Base-by-base conservation (phyloP, 35 echinoderm and acorn worm genomes). In the Ophiothrix spiculata region DNA sequence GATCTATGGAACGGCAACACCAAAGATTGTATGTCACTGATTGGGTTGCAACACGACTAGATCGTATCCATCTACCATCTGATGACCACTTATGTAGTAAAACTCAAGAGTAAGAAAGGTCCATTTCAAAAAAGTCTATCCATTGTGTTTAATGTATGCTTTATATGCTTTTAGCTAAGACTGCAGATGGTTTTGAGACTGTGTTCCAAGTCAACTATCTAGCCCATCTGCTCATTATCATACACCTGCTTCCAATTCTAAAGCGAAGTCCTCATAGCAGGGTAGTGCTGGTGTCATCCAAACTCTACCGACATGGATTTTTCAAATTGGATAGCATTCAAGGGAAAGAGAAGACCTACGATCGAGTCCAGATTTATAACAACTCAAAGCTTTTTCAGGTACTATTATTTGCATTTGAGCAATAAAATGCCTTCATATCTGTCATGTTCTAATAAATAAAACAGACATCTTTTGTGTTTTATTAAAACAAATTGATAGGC, bases 141-240 rank as follows among this genome's bases (percentile, higher is more conserved):
- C n/a, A n/a, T n/a, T n/a, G n/a, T n/a, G n/a, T n/a, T n/a, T n/a
- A n/a, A n/a, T n/a, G n/a, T n/a, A n/a, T n/a, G n/a, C n/a, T n/a
- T n/a, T n/a, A n/a, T n/a, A n/a, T 69, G 6, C 19, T 78, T 74
- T 23, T n/a, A 33, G 60, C 16, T 69, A 32, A 75, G 23, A 91
- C 89, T 31, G 75, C 36, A 1, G 93, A 95, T 82, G 86, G 89
- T 25, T 88, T 75, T 56, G 93, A 95, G 81, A 80, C 17, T 25
- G 33, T 79, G n/a, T 95, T 91, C 76, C 93, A 95, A 56, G 89
- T 95, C 19, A 95, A 95, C 76, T 95, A 95, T 35, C 86, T 95
- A 0, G 84, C 89, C 15, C 93, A 95, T 84, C 56, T 95, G 74
- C 89, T 95, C 39, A 77, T 95, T 35, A 91, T 82, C 25, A 36